phyloP scores from a whole-genome alignment of 1,140 invertebrate genomes.

The Dreissena polymorpha region DNA sequence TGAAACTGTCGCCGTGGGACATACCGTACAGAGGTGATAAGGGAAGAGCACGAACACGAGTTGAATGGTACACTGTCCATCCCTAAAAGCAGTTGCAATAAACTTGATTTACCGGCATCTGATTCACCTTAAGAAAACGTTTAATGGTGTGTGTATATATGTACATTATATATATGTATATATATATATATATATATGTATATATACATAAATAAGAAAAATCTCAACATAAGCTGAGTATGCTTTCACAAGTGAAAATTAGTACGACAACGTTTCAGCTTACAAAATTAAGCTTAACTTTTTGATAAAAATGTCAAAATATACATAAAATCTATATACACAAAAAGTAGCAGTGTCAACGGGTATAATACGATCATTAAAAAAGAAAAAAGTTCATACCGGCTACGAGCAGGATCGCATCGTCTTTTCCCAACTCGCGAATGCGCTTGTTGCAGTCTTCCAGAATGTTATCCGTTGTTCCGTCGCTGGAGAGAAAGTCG shows the following conservation, averaged over 20 bases:
- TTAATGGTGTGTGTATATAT: no score
- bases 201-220: no score
- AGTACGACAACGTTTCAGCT: no score
- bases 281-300: no score
- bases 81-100: slow-evolving; percentile 67
- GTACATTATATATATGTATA: no score
- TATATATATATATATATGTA: no score
- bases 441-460: slow-evolving; percentile 24
- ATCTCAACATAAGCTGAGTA: no score
- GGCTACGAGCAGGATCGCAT: slow-evolving; percentile 24
- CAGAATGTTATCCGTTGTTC: slow-evolving; percentile 16
- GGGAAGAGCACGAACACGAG: slow-evolving; percentile 62
- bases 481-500: slow-evolving; percentile 24
- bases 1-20: not conserved
- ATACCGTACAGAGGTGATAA: slow-evolving; percentile 64
- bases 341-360: no score
- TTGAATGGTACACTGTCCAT: slow-evolving; percentile 61
- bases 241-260: no score
- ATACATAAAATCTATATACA: not conserved
- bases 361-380: no score
- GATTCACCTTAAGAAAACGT: slow-evolving; percentile 64
- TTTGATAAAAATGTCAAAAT: no score
- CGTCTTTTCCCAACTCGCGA: slow-evolving; percentile 3
- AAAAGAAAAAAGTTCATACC: no score
- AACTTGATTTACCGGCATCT: slow-evolving; percentile 66